phyloP scores from a whole-genome alignment of 2,797 vertebrate genomes.

The Phataginus tricuspis region DNA sequence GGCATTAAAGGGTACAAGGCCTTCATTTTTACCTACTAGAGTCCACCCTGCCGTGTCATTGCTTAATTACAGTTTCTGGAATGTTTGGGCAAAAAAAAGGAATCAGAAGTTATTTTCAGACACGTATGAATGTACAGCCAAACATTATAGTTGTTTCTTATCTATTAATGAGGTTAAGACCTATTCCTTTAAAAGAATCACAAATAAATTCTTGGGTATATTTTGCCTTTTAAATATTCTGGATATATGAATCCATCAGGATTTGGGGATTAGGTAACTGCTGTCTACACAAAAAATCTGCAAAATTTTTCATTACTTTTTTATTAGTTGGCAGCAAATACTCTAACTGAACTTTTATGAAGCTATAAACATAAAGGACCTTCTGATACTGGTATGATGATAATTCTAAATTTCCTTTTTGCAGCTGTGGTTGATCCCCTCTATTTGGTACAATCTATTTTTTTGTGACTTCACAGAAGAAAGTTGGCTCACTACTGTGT shows the following conservation, averaged over 20 bases:
- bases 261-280: slow-evolving; percentile 85
- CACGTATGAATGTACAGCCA: slow-evolving; percentile 68
- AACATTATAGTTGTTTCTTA: slow-evolving; percentile 67
- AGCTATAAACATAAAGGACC: slow-evolving; percentile 89
- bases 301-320: slow-evolving; percentile 87
- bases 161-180: slow-evolving; percentile 69
- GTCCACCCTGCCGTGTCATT: slow-evolving; percentile 75
- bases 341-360: slow-evolving; percentile 88
- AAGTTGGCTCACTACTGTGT: slow-evolving; percentile 85
- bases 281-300: slow-evolving; percentile 79
- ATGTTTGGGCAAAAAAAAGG: slow-evolving; percentile 76
- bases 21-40: slow-evolving; percentile 77
- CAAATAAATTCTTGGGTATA: slow-evolving; percentile 67
- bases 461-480: slow-evolving; percentile 83
- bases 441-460: slow-evolving; percentile 81
- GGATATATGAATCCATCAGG: slow-evolving; percentile 84
- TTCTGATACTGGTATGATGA: slow-evolving; percentile 88
- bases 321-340: slow-evolving; percentile 87
- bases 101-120: slow-evolving; percentile 67
- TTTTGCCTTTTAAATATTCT: slow-evolving; percentile 81
- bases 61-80: slow-evolving; percentile 76
- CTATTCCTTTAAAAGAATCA: slow-evolving; percentile 69
- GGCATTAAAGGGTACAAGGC: slow-evolving; percentile 70
- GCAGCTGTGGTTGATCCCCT: slow-evolving; percentile 87
- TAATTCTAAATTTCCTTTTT: slow-evolving; percentile 90